These are phyloP conservation scores for Scotopteryx bipunctaria DNA, from an alignment of 2,888 invertebrate genomes.

Conservation along the genomic window DNA sequence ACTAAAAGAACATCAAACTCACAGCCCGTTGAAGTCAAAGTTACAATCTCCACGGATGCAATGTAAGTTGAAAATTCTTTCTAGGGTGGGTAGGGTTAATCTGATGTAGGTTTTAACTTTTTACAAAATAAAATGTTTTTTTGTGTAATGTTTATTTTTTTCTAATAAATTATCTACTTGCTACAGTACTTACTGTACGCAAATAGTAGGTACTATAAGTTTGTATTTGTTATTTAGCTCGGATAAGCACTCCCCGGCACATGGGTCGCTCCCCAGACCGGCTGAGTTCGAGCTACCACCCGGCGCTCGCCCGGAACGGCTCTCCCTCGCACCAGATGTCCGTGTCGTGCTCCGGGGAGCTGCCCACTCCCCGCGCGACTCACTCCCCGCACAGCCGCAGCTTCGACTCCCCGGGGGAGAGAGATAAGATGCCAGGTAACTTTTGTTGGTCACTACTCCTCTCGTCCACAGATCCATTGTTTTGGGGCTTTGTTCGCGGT, in stretches of 20 bases:
- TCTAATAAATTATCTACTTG: too few species aligned
- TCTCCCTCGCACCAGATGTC: slow-evolving; percentile 63
- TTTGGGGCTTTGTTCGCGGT: too few species aligned
- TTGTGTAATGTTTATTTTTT: too few species aligned
- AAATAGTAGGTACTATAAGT: too few species aligned
- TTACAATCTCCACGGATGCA: slow-evolving; percentile 78
- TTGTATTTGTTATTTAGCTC: too few species aligned
- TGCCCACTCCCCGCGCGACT: slow-evolving; percentile 52
- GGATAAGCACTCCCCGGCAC: slow-evolving; percentile 62
- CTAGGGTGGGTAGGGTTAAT: too few species aligned
- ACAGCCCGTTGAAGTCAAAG: slow-evolving; percentile 69
- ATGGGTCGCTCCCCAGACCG: slow-evolving; percentile 87
- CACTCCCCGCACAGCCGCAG: slow-evolving; percentile 59
- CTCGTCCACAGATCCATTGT: too few species aligned
- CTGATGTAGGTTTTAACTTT: too few species aligned
- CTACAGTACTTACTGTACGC: too few species aligned
- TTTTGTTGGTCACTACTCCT: not conserved
- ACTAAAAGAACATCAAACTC: slow-evolving; percentile 87
- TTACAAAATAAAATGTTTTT: too few species aligned
- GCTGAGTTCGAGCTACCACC: slow-evolving; percentile 88
- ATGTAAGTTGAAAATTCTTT: too few species aligned
- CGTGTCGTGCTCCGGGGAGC: slow-evolving; percentile 61
- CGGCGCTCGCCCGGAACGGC: slow-evolving; percentile 54
- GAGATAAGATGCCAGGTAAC: slow-evolving; percentile 47
- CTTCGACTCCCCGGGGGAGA: slow-evolving; percentile 56